Percentiles rank a stretch among this genome's conserved stretches.
phyloP scores from a whole-genome alignment of 2,888 invertebrate genomes.

The Agonopterix alstromeriana region DNA sequence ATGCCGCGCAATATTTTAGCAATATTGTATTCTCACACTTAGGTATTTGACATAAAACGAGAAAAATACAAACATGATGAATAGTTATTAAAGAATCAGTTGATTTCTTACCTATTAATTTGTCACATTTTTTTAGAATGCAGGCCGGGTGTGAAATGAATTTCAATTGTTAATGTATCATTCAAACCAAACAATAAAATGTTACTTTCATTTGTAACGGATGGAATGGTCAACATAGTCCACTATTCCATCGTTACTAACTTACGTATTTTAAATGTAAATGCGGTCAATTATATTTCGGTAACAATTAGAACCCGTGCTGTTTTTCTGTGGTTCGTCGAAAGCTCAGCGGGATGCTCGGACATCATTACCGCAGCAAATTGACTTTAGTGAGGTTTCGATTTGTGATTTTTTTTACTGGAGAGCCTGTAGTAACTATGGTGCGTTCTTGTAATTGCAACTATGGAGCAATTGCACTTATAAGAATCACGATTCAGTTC shows the following conservation, averaged over 20 bases:
- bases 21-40: slow-evolving; percentile 56
- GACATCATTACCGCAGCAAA: slow-evolving; percentile 33
- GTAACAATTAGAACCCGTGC: slow-evolving; percentile 22
- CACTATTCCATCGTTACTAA: slow-evolving; percentile 10
- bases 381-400: slow-evolving; percentile 4
- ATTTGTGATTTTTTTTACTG: too few relatives aligned
- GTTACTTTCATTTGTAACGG: too few relatives aligned
- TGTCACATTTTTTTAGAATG: slow-evolving; percentile 7
- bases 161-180: slow-evolving; percentile 1
- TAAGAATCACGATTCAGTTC: too few relatives aligned
- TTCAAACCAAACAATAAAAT: too few relatives aligned
- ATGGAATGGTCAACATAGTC: slow-evolving; percentile 9
- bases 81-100: slow-evolving; percentile 22
- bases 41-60: slow-evolving; percentile 34
- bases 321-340: slow-evolving; percentile 29
- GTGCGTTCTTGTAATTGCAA: too few relatives aligned
- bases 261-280: slow-evolving; percentile 7
- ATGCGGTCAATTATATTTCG: slow-evolving; percentile 16
- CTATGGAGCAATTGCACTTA: too few relatives aligned
- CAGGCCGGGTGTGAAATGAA: slow-evolving; percentile 4
- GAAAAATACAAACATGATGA: slow-evolving; percentile 33
- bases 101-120: slow-evolving; percentile 14
- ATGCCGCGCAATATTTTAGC: slow-evolving; percentile 57
- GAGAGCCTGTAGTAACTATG: too few relatives aligned
- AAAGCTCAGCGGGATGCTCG: slow-evolving; percentile 44